Conservation (phyloP, 2,888 invertebrate species). For the Andrena chrysosceles region DNA sequence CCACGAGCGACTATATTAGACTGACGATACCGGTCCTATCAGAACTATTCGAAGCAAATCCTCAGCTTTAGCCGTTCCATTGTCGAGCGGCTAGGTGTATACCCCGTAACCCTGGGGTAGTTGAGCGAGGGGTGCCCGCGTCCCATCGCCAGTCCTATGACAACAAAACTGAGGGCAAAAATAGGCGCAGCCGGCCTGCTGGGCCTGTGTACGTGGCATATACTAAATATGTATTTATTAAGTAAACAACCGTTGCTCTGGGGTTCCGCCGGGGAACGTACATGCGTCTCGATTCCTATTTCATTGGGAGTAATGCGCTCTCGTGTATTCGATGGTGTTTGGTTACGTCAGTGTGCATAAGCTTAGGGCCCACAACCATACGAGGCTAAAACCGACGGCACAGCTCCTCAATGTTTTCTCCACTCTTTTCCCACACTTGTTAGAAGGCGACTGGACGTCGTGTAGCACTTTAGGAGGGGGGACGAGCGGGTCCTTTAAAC, state of each 20-base stretch:
- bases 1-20: constrained; percentile 50
- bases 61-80: constrained; percentile 51
- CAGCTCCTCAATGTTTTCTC: background rate
- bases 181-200: constrained; percentile 81
- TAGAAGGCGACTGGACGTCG: background rate
- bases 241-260: constrained; percentile 80
- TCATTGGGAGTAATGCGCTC: constrained; percentile 62
- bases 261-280: constrained; percentile 60
- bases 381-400: background rate
- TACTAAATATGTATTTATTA: constrained; percentile 84
- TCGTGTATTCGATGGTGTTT: constrained; percentile 47
- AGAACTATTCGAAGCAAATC: constrained; percentile 56
- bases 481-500: background rate
- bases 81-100: constrained; percentile 62
- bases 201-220: constrained; percentile 75
- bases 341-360: constrained; percentile 54
- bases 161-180: constrained; percentile 82
- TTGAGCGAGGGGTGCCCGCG: constrained; percentile 51
- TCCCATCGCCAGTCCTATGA: constrained; percentile 81
- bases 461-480: background rate
- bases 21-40: constrained; percentile 43
- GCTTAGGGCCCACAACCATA: background rate
- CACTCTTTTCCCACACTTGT: background rate
- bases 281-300: constrained; percentile 64
- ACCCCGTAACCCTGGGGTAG: constrained; percentile 30